phyloP scores from a whole-genome alignment of 2,888 invertebrate species.

The Xestia xanthographa region DNA sequence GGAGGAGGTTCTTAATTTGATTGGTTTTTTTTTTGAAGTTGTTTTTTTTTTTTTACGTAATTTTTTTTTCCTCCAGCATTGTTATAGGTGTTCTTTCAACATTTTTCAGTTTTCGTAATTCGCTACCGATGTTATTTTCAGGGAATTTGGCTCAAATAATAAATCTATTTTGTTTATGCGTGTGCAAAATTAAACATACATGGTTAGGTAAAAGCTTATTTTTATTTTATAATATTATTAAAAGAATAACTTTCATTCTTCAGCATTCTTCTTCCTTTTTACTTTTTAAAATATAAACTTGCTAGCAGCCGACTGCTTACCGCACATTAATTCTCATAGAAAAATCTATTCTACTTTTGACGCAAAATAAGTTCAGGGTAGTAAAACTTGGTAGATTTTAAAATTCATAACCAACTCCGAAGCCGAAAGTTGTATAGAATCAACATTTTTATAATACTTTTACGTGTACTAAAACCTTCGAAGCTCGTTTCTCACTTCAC shows the following conservation, averaged over 20 bases:
- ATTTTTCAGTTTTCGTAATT: neutral
- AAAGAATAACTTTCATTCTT: neutral
- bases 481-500: conserved; percentile 2
- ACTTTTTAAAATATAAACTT: neutral
- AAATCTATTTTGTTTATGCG: neutral
- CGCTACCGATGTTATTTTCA: neutral
- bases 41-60: too few species aligned
- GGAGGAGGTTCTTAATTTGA: too few species aligned
- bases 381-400: conserved; percentile 11
- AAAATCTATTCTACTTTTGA: too few species aligned
- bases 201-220: neutral
- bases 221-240: neutral
- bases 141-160: neutral
- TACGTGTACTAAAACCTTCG: conserved; percentile 25
- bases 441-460: conserved; percentile 23
- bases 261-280: neutral
- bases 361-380: conserved; percentile 25
- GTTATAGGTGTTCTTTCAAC: neutral
- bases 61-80: too few species aligned
- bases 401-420: conserved; percentile 41
- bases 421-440: conserved; percentile 21
- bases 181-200: neutral
- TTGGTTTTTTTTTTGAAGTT: too few species aligned
- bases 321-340: too few species aligned
- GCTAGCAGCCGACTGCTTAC: neutral